Evolutionary conservation across 2,888 invertebrate species (phyloP).

Genomic region (Torymus auratus): DNA sequence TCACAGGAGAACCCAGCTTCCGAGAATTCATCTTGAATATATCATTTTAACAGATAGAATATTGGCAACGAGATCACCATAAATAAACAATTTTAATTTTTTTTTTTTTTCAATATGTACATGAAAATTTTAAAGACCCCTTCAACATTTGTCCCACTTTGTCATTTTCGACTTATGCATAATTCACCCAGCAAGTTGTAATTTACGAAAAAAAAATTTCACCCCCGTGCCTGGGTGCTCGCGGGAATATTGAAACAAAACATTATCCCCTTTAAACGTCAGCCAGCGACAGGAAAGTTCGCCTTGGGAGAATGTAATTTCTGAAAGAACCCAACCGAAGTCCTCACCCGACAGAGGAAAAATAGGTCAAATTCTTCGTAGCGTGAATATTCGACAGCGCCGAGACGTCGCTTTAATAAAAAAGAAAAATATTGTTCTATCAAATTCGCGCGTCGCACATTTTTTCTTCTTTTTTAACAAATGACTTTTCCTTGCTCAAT

Average conservation of each 20-base stretch:
- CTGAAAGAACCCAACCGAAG: not conserved
- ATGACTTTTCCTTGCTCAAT: not conserved
- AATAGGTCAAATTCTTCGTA: slow-evolving; percentile 26
- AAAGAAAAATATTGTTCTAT: slow-evolving; percentile 12
- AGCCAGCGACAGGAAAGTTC: not conserved
- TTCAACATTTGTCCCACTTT: too few species aligned
- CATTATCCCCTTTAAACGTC: slow-evolving; percentile 8
- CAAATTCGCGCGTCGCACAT: not conserved
- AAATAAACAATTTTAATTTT: too few species aligned
- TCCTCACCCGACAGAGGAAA: not conserved
- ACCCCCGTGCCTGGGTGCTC: too few species aligned
- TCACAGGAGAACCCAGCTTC: too few species aligned
- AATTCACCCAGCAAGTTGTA: too few species aligned
- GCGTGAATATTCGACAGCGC: slow-evolving; percentile 13
- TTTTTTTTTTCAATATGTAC: too few species aligned
- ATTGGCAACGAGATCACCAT: too few species aligned
- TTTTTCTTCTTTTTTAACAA: slow-evolving; percentile 3
- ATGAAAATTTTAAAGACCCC: too few species aligned
- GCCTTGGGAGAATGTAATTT: slow-evolving; percentile 15
- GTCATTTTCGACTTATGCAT: too few species aligned
- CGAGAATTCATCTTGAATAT: too few species aligned
- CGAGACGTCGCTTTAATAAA: not conserved
- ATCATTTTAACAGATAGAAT: too few species aligned
- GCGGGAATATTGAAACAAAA: slow-evolving; percentile 6
- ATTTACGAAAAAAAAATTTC: too few species aligned